Base-by-base conservation (phyloP, 92 coral and sea anemone genomes). In the Paramuricea clavata region DNA sequence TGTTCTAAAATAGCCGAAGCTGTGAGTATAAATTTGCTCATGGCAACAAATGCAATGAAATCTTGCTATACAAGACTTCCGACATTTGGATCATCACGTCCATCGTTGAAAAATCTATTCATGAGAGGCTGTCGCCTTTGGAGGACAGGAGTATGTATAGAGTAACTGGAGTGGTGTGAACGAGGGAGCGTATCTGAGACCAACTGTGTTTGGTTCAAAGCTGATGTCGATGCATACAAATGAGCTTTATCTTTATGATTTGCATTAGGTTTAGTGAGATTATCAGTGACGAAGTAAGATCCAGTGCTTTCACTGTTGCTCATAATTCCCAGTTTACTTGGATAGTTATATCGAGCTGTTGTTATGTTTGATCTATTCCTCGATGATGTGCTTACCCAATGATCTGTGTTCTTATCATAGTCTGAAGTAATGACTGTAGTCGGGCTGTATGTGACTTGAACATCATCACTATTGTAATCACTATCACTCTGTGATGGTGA, bases 301-400 rank as follows among this genome's bases (percentile, higher is more conserved):
- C 84, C 84, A 79, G 72, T 61, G 26, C 72, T 79, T 65, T 60
- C 84, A 39, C 73, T 79, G 72, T 57, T 27, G 39, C 73, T 79
- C 84, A 79, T 79, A n/a, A 79, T 79, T 79, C 84, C 84, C 52
- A 79, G 30, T 39, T 79, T 79, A 60, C 84, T 79, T 0, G 73
- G 84, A 78, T 78, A 57, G 57, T 61, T 79, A 43, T 28, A 79
- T 1, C 33, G 72, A 13, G 72, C 84, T 25, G 32, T 17, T 27
- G 72, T 47, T 30, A 79, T 57, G 49, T 61, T 79, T 15, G 84
- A 79, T 16, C 73, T 34, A 60, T 60, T 79, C 36, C 84, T 59
- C 28, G 56, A 12, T 12, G 57, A 17, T 36, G 72, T 34, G 64
- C 34, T 34, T 16, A 79, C 28, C 84, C 84, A 79, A 36, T 34